Conservation (phyloP, 2,113 vertebrate species). For the Ellobius talpinus region DNA sequence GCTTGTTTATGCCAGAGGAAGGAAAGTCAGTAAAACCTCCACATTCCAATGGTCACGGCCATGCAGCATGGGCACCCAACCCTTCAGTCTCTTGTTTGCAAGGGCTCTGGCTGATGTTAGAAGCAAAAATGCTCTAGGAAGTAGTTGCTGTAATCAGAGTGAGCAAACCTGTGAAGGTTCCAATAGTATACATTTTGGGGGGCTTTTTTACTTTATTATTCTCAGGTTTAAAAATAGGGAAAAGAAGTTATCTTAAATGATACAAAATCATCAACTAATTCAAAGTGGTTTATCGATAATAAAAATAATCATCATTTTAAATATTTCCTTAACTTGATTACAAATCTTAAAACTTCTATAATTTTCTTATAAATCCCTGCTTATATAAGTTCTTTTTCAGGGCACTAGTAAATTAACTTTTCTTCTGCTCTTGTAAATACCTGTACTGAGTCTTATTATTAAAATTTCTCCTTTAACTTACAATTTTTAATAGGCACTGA, state of each 20-base stretch:
- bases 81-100: not conserved
- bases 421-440: not conserved
- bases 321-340: slow-evolving; percentile 34
- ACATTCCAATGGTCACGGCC: not conserved
- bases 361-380: not conserved
- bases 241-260: not conserved
- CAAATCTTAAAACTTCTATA: not conserved
- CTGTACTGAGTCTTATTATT: not conserved
- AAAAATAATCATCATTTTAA: slow-evolving; percentile 22
- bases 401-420: not conserved
- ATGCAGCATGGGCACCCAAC: not conserved
- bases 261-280: not conserved
- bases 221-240: not conserved
- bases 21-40: not conserved
- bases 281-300: not conserved
- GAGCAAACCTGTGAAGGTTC: not conserved
- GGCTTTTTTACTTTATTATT: slow-evolving; percentile 6
- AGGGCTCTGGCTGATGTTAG: not conserved
- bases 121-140: slow-evolving; percentile 40
- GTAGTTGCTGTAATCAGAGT: not conserved
- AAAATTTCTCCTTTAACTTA: not conserved
- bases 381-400: not conserved
- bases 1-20: not conserved
- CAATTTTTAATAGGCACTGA: slow-evolving; percentile 29
- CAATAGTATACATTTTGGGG: not conserved